Evolutionary conservation across 2,113 vertebrate genomes (phyloP), one percentile per base, ranked within the genome.

Genomic region (Setophaga coronata): DNA sequence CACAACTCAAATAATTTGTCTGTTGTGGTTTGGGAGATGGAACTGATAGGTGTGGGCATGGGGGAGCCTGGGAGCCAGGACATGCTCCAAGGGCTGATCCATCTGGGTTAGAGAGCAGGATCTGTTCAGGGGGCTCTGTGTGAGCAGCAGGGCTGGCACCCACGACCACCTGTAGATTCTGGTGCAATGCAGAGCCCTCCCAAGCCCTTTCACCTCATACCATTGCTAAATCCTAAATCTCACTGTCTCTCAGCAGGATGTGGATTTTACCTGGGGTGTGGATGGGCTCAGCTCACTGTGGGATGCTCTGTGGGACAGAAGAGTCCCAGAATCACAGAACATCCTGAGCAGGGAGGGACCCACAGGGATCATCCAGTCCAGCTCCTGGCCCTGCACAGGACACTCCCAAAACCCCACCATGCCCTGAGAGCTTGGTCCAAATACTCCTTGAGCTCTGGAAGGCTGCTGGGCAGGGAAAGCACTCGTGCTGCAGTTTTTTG

Each of bases 181-280:
- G n/a, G 62, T 7, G 40, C 25, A 25, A 2, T 1, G 45, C 60
- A 78, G 51, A 65, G 13, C 38, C 65, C 5, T 26, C 12, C 65
- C 53, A 26, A 62, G 11, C 42, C 76, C 36, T 36, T 40, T 15
- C 12, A 42, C 33, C 69, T 70, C 36, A 2, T 5, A 3, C 1
- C 0, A 0, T 21, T 43, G 19, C 87, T 29, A 14, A 50, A 47
- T 2, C 40, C 74, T 3, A 29, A 21, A 33, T 7, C 15, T 13
- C 71, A 2, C 21, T 29, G 43, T 14, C 21, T 50, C 2, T 12
- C 1, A 2, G 42, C 2, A 12, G 5, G n/a, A 4, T 0, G 7
- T 6, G 23, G 58, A 3, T 43, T 48, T 87, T 8, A 9, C 10
- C 18, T 3, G 5, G 34, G 18, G 0, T 45, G 6, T 1, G 16